Base-by-base conservation (phyloP, 2,797 vertebrate species). In the Loris lydekkerianus region DNA sequence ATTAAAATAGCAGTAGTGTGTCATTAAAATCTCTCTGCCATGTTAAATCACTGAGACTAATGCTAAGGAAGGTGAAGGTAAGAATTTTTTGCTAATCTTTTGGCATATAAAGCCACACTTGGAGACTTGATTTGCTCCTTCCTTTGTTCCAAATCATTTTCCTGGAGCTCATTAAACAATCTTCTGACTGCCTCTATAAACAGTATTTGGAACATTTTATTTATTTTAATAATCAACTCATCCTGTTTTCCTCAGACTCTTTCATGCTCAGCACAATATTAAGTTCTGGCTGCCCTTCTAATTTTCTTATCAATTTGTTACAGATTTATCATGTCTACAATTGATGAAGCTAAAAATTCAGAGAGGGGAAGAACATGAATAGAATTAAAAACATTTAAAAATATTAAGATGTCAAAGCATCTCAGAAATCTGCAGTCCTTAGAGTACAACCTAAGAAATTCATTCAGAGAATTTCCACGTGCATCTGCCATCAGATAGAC, bases 1-100 rank as follows among this genome's bases (percentile, higher is more conserved):
- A 97, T 98, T 97, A 94, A 97, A 97, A 91, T 10, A n/a, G n/a
- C 72, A 94, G 10, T 75, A 95, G 76, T 94, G 90, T 80, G 94
- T 65, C 78, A 95, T 89, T 93, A 97, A 97, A 97, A 87, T 96
- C 61, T 73, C 60, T 93, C 75, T 81, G 80, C 89, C 56, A 73
- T 94, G 73, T 72, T 96, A 95, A 97, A 97, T 94, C 25, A 83
- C 5, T 40, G 84, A 94, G 37, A 56, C 46, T 27, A 4, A 63
- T 91, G 67, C 10, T n/a, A 5, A 83, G 49, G 78, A 94, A 96
- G 20, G 21, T 92, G 69, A 96, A 83, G 18, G 25, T 65, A 91
- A 76, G 56, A 75, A 86, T 40, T 65, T 67, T 96, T 80, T 31
- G 75, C 84, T 93, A 96, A 78, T 18, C 1, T 29, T 95, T 96